Base-by-base conservation (phyloP, 2,888 invertebrate genomes). In the Eledone cirrhosa region DNA sequence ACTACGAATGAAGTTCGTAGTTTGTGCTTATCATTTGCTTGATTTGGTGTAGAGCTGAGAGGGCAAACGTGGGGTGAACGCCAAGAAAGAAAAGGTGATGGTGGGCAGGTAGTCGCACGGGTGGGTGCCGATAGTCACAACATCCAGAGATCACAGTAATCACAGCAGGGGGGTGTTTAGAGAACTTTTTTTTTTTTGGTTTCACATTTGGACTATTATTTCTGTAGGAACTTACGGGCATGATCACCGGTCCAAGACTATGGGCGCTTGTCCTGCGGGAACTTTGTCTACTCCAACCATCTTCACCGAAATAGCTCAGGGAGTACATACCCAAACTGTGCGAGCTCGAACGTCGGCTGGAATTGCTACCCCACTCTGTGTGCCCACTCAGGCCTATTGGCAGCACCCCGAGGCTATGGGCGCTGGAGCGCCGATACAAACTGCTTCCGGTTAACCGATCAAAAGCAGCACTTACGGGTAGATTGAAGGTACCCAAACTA, bases 401-500 rank as follows among this genome's bases (percentile, higher is more conserved):
- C 76, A 87, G 84, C 47, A 87, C 84, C 48, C 88, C 88, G 77
- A 88, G 85, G 83, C 87, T 87, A 82, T 88, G 88, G 29, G 88
- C 89, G 82, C 89, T 89, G 67, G 89, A 86, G 78, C 87, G 84
- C 77, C 88, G 82, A 29, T 85, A 86, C 79, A 83, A 83, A 81
- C 87, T 86, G 8, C 85, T 82, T 77, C 85, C 84, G 72, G 72
- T 72, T 27, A 76, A 48, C 47, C 76, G 41, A 76, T 76, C 76
- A 41, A 72, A 72, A 76, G 48, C 47, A 48, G 76, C 76, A 87
- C 88, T 87, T 85, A 88, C 88, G 74, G 88, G 87, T 76, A 87
- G 83, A 59, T 85, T 85, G 78, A 88, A 86, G 19, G 88, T 87
- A 74, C 90, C 90, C 78, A 90, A 86, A 82, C 90, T 90, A 83